These are phyloP conservation scores for Ciconia stormi DNA, from an alignment of 2,113 vertebrate genomes.

Conservation along the genomic window DNA sequence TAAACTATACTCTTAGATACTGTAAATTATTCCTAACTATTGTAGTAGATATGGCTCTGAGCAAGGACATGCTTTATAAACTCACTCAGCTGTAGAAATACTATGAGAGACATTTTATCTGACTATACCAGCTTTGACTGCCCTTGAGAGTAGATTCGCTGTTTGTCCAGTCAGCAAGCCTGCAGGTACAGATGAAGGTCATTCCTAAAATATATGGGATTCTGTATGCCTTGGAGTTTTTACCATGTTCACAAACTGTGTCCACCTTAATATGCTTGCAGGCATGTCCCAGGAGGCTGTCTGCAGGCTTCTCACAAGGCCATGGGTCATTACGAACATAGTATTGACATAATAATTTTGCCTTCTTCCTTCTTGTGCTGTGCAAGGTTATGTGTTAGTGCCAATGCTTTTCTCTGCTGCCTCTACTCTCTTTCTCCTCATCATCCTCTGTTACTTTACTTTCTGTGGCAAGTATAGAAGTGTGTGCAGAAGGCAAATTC, in stretches of 20 bases:
- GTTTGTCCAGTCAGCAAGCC: not conserved
- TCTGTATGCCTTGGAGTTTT: not conserved
- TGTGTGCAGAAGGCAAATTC: not conserved
- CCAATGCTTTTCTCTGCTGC: not conserved
- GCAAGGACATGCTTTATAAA: not conserved
- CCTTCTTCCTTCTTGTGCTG: not conserved
- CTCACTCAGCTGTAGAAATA: not conserved
- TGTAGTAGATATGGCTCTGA: not conserved
- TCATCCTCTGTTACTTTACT: not conserved
- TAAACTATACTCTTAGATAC: not conserved
- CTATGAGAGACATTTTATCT: not conserved
- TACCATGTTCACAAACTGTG: accelerated
- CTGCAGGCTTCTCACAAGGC: not conserved
- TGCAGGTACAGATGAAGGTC: not conserved
- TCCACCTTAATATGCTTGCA: not conserved
- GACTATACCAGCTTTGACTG: not conserved
- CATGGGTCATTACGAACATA: accelerated
- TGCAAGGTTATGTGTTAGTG: not conserved
- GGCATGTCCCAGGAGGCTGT: not conserved
- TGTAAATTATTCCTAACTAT: not conserved
- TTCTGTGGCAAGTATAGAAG: not conserved
- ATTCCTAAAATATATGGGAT: not conserved
- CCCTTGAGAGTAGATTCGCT: not conserved
- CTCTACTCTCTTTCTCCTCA: not conserved
- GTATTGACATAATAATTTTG: not conserved